These are phyloP conservation scores for Drosophila rellima DNA, from an alignment of 2,888 invertebrate genomes.

Conservation along the genomic window DNA sequence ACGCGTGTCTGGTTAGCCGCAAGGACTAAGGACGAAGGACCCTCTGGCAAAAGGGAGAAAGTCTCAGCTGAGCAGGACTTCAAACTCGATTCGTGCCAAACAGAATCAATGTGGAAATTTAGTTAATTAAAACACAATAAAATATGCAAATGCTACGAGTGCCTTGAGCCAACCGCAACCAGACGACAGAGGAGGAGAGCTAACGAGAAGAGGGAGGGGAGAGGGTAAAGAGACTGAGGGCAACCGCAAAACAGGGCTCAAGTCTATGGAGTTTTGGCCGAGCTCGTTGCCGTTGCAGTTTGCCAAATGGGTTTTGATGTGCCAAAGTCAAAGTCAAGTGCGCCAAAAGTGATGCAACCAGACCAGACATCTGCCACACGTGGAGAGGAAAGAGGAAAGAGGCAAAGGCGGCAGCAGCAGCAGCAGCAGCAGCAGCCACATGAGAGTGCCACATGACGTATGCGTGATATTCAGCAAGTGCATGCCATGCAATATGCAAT, in stretches of 20 bases:
- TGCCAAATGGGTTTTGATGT: constrained; percentile 51
- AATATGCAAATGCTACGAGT: constrained; percentile 69
- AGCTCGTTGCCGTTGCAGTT: constrained; percentile 23
- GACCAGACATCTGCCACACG: constrained; percentile 41
- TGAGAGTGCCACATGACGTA: constrained; percentile 35
- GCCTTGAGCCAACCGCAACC: constrained; percentile 35
- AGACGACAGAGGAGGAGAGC: background rate
- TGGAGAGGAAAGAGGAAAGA: background rate
- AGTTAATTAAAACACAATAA: constrained; percentile 79
- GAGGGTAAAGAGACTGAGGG: background rate
- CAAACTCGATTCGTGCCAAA: constrained; percentile 33
- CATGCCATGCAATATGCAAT: constrained; percentile 40
- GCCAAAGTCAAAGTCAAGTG: constrained; percentile 63
- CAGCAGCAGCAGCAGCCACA: background rate
- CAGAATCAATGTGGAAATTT: constrained; percentile 52
- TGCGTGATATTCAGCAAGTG: constrained; percentile 43
- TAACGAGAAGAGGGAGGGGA: background rate
- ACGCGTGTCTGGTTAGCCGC: constrained; percentile 42
- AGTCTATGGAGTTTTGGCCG: constrained; percentile 13
- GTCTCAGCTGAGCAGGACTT: constrained; percentile 18
- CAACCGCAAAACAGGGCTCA: constrained; percentile 43
- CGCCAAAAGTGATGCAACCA: constrained; percentile 50
- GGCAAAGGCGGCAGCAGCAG: background rate
- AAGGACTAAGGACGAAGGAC: constrained; percentile 5
- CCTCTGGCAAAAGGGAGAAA: constrained; percentile 2